Percentiles rank a stretch among this genome's conserved stretches.
These are phyloP conservation scores for Mionectes macconnelli DNA, from an alignment of 2,113 vertebrate genomes.

Conservation along the genomic window DNA sequence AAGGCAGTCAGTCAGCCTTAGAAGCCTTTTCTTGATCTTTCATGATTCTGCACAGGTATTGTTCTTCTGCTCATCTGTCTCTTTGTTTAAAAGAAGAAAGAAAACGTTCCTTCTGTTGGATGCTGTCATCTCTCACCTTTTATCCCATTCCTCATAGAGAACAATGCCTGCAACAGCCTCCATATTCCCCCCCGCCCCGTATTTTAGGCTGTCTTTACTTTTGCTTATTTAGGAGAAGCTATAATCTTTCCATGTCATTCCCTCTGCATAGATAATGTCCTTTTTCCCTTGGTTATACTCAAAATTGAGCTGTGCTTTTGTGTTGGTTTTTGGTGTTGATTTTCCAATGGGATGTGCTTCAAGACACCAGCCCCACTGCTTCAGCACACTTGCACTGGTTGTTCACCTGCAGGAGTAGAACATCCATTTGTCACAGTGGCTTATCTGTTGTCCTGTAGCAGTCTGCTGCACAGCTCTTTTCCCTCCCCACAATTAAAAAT, in stretches of 20 bases:
- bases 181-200: rapidly evolving
- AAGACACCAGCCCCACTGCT: neutral
- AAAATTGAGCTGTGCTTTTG: neutral
- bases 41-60: neutral
- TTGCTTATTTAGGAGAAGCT: neutral
- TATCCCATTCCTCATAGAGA: neutral
- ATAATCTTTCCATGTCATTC: neutral
- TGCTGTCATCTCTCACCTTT: neutral
- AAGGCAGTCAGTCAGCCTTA: neutral
- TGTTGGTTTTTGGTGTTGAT: neutral
- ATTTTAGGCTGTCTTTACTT: neutral
- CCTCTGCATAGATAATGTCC: neutral
- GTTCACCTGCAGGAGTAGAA: neutral
- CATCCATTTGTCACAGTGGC: neutral
- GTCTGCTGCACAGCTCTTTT: neutral
- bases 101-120: neutral
- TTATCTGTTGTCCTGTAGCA: neutral
- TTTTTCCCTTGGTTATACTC: neutral
- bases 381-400: neutral
- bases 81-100: neutral
- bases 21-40: neutral
- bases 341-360: neutral
- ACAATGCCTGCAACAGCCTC: neutral
- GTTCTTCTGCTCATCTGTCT: neutral
- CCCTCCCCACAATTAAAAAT: neutral